Evolutionary conservation across 2,113 vertebrate genomes (phyloP).

Genomic region (Ornithorhynchus anatinus): DNA sequence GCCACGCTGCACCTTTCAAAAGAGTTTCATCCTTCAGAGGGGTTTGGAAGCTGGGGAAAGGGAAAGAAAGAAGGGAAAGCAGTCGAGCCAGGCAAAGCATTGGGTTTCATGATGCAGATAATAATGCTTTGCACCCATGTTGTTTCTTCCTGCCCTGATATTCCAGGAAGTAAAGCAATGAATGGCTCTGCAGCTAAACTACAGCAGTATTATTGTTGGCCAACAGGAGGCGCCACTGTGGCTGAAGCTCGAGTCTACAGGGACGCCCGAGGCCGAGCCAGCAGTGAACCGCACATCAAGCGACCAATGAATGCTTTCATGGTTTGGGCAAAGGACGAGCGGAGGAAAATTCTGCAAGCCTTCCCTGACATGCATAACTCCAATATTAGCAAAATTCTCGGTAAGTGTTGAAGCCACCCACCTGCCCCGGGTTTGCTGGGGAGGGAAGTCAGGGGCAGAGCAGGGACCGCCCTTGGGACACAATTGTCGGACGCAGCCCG

Average conservation of each 20-base stretch:
- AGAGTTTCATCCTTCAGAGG: not conserved
- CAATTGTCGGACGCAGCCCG: not conserved
- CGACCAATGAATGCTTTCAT: slow-evolving; percentile 99
- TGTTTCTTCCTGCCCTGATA: slow-evolving; percentile 83
- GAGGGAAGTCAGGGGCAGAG: not conserved
- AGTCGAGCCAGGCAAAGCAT: slow-evolving; percentile 31
- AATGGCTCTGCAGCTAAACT: slow-evolving; percentile 92
- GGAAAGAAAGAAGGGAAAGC: not conserved
- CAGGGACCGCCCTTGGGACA: not conserved
- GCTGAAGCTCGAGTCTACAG: slow-evolving; percentile 96
- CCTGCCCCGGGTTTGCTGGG: not conserved
- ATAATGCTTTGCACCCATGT: slow-evolving; percentile 80
- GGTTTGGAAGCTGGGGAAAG: not conserved
- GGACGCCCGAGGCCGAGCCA: slow-evolving; percentile 93
- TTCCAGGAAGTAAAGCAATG: slow-evolving; percentile 87
- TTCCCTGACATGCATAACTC: slow-evolving; percentile 99
- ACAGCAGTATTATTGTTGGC: slow-evolving; percentile 94
- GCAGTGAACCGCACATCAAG: slow-evolving; percentile 98
- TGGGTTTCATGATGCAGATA: slow-evolving; percentile 38
- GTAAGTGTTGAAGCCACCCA: slow-evolving; percentile 72
- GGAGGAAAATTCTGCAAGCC: slow-evolving; percentile 98
- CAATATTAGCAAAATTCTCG: slow-evolving; percentile 99
- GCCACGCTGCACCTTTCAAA: no score
- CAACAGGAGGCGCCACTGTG: slow-evolving; percentile 97
- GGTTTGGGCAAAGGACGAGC: slow-evolving; percentile 99